phyloP scores from a whole-genome alignment of 1,140 invertebrate species.

The Globodera ellingtonae region DNA sequence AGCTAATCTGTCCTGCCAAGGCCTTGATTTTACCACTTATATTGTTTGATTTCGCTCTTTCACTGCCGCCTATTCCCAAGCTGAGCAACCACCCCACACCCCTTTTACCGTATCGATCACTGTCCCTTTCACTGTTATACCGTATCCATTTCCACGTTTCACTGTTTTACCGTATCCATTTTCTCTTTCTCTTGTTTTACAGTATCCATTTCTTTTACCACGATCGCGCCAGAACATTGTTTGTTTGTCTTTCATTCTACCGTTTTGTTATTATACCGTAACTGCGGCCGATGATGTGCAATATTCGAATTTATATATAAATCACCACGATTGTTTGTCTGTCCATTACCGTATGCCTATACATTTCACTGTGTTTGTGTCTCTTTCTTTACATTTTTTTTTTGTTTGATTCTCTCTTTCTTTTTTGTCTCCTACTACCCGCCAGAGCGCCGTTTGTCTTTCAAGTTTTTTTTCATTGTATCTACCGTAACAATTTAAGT shows the following conservation, averaged over 20 bases:
- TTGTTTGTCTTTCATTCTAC: neutral
- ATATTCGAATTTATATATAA: neutral
- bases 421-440: neutral
- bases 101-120: neutral
- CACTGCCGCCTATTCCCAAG: no score
- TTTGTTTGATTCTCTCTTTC: neutral
- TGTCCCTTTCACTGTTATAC: neutral
- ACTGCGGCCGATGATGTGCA: no score
- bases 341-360: neutral
- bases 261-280: conserved; percentile 14
- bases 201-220: no score
- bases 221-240: no score
- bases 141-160: neutral
- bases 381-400: neutral
- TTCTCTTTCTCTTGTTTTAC: no score
- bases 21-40: neutral
- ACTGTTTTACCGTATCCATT: neutral
- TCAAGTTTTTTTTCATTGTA: neutral
- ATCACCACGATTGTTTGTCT: neutral
- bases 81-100: neutral
- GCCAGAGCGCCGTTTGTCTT: neutral
- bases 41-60: no score
- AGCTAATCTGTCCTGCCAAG: conserved; percentile 1
- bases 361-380: neutral
- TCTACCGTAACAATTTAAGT: neutral